A percentile compares a stretch with the other conserved stretches of the same genome.
Conservation (phyloP, 1,140 invertebrate species). For the Aporrectodea caliginosa region DNA sequence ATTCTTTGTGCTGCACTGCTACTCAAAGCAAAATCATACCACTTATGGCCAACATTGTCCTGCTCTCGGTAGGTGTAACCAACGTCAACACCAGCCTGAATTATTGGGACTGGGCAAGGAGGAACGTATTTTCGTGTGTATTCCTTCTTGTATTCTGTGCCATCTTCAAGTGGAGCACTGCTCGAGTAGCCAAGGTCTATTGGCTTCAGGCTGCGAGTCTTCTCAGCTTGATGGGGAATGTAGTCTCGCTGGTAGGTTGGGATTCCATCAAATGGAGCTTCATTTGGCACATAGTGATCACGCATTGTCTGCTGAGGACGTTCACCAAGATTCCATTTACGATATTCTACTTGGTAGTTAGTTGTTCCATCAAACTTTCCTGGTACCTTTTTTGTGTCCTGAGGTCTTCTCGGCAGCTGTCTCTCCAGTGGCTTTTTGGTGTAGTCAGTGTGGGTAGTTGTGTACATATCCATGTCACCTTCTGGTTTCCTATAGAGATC, state of each 20-base stretch:
- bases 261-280: constrained; percentile 46
- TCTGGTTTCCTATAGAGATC: constrained; percentile 38
- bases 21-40: too few relatives aligned
- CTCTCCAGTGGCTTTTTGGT: constrained; percentile 40
- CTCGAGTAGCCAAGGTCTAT: constrained; percentile 42
- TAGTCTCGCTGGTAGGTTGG: constrained; percentile 51
- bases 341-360: constrained; percentile 52
- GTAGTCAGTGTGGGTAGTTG: constrained; percentile 40
- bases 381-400: constrained; percentile 36
- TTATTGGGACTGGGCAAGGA: too few relatives aligned
- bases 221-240: constrained; percentile 40
- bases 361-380: constrained; percentile 51
- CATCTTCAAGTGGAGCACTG: constrained; percentile 49
- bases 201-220: constrained; percentile 46
- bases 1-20: too few relatives aligned
- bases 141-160: constrained; percentile 49
- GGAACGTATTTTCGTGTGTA: constrained; percentile 50
- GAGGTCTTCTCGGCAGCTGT: constrained; percentile 32
- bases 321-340: constrained; percentile 47
- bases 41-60: too few relatives aligned
- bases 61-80: too few relatives aligned
- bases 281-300: constrained; percentile 43
- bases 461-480: constrained; percentile 45
- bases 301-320: too few relatives aligned
- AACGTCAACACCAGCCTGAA: too few relatives aligned